phyloP scores from a whole-genome alignment of 2,888 invertebrate species.

The Luperina testacea region DNA sequence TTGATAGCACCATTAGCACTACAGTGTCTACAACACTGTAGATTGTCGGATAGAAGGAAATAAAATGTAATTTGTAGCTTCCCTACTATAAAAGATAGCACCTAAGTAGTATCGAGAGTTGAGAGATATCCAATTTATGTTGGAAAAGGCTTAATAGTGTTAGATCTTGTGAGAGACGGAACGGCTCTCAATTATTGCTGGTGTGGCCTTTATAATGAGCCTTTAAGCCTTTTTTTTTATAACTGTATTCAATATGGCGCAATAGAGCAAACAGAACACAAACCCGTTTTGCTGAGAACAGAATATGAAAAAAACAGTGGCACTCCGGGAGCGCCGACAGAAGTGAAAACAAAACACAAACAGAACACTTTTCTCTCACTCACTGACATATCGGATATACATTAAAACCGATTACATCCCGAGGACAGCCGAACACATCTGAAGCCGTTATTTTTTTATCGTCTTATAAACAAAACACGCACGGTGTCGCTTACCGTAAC shows the following conservation, averaged over 20 bases:
- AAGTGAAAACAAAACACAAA: no score
- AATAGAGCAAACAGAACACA: no score
- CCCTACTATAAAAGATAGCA: constrained; percentile 21
- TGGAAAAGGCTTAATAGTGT: constrained; percentile 25
- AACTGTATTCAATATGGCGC: constrained; percentile 2
- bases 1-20: constrained; percentile 84
- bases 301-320: background rate
- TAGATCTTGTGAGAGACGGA: constrained; percentile 15
- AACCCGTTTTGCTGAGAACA: background rate
- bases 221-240: no score
- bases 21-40: constrained; percentile 48
- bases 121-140: constrained; percentile 55
- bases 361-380: no score
- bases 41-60: constrained; percentile 32
- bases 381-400: no score
- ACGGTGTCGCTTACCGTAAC: no score
- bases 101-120: constrained; percentile 32
- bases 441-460: no score
- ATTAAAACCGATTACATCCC: no score
- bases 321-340: no score
- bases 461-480: no score
- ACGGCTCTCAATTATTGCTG: background rate
- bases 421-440: no score
- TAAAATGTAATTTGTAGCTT: constrained; percentile 54
- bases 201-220: background rate